A percentile compares a stretch with the other conserved stretches of the same genome.
These are phyloP conservation scores for Rhopilema esculentum DNA, from an alignment of 30 jellyfish, hydroid and myxozoan species.

Conservation along the genomic window DNA sequence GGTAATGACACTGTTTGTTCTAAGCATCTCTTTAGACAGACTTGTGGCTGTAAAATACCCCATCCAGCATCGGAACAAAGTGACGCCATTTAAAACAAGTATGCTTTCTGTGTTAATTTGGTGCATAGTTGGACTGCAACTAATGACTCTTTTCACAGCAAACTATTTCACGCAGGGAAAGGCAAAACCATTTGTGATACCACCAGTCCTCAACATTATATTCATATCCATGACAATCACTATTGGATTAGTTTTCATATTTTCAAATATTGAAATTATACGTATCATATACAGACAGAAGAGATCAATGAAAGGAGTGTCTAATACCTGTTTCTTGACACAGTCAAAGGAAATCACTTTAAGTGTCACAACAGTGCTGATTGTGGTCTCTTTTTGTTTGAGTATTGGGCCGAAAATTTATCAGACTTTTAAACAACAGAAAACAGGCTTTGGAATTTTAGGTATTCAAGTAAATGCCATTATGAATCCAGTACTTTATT, in stretches of 20 bases:
- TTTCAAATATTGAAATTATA: constrained; percentile 14
- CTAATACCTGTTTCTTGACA: neutral
- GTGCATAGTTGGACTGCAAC: neutral
- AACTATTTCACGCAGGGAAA: neutral
- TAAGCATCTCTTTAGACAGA: constrained; percentile 20
- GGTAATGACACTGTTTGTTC: constrained; percentile 8
- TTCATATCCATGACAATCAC: constrained; percentile 5
- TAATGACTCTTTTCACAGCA: neutral
- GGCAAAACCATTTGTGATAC: constrained; percentile 4
- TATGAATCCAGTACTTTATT: constrained; percentile 40
- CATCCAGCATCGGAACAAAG: constrained; percentile 19
- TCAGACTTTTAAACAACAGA: constrained; percentile 1
- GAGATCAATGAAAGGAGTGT: neutral
- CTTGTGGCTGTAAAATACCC: constrained; percentile 52
- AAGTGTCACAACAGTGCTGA: neutral
- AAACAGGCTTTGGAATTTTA: neutral
- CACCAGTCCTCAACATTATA: neutral
- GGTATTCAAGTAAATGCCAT: constrained; percentile 17
- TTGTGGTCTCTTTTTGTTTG: constrained; percentile 9
- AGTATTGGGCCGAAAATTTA: constrained; percentile 34
- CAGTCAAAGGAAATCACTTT: neutral
- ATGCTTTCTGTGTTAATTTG: neutral
- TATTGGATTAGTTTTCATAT: neutral
- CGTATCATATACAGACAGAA: constrained; percentile 14
- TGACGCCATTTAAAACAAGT: constrained; percentile 15